phyloP scores from a whole-genome alignment of 2,113 vertebrate genomes.

The Cryptomyrus ogoouensis region DNA sequence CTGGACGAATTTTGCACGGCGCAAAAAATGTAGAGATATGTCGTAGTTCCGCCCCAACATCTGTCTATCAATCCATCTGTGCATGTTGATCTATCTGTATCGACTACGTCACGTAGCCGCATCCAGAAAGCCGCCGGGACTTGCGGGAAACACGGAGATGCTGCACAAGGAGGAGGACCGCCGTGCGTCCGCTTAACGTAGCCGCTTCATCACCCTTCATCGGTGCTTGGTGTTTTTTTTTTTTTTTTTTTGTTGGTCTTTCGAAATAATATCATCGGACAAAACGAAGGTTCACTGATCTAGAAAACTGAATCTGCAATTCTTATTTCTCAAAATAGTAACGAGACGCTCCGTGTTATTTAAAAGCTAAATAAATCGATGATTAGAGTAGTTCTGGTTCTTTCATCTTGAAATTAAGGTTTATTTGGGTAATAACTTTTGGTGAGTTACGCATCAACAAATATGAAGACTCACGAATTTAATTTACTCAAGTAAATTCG shows the following conservation, averaged over 20 bases:
- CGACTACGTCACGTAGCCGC: conserved; percentile 60
- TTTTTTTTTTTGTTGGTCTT: neutral
- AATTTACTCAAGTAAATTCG: neutral
- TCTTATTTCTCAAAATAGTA: neutral
- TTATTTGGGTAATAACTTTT: neutral
- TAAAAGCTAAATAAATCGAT: neutral
- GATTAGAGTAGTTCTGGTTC: neutral
- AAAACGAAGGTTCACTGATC: neutral
- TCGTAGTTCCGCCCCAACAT: conserved; percentile 58
- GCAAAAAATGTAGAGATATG: conserved; percentile 47
- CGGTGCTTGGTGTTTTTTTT: neutral
- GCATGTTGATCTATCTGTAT: conserved; percentile 41
- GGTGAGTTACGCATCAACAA: neutral
- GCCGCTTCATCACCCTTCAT: neutral
- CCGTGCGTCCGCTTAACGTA: neutral
- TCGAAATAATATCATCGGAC: neutral
- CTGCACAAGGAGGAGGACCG: conserved; percentile 42
- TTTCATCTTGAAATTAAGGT: neutral
- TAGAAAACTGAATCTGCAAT: neutral
- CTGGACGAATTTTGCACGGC: conserved; percentile 39
- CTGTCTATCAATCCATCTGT: conserved; percentile 60
- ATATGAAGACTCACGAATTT: neutral
- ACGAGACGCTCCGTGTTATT: neutral
- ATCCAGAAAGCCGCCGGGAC: conserved; percentile 52
- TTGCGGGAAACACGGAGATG: conserved; percentile 33